Base-by-base conservation (phyloP, 2,797 vertebrate genomes). In the Cynodonichthys magdalenae region DNA sequence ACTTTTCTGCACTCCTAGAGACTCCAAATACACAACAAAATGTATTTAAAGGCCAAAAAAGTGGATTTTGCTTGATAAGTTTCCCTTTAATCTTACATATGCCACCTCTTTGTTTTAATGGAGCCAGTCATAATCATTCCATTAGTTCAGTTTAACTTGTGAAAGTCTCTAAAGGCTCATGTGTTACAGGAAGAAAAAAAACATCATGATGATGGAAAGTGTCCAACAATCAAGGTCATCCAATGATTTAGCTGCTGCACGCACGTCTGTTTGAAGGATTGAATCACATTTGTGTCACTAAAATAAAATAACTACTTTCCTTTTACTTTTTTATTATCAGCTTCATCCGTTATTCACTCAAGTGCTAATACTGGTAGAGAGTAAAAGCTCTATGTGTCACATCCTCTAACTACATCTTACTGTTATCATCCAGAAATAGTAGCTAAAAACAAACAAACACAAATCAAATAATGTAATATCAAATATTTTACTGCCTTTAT, bases 281-380 rank as follows among this genome's bases (percentile, higher is more conserved):
- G 14, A 34, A 45, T 36, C 14, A 17, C n/a, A 53, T 50, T 18
- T 19, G 31, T 34, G 28, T 20, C 50, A 53, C 60, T 45, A 15
- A 45, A 45, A 28, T 53, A 53, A 63, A 31, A 28, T 44, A 27
- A 53, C 41, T 49, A 15, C n/a, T 14, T 56, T 42, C 14, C 27
- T 56, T 24, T 27, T 36, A 36, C 3, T 36, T 12, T 42, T 39
- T 56, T 8, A 5, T 42, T 29, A 42, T 8, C 24, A 20, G n/a
- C 36, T 17, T 17, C 34, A 15, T 15, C n/a, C n/a, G 42, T 64
- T 42, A 49, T 17, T 65, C 34, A 56, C 55, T 56, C 46, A 65
- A 17, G 17, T 9, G 28, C 8, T 29, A 11, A 27, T 49, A 15
- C 28, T 29, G 24, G 31, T 12, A 64, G 41, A 56, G 17, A 19